Base-by-base conservation (phyloP, 2,113 vertebrate species). In the Origma solitaria region DNA sequence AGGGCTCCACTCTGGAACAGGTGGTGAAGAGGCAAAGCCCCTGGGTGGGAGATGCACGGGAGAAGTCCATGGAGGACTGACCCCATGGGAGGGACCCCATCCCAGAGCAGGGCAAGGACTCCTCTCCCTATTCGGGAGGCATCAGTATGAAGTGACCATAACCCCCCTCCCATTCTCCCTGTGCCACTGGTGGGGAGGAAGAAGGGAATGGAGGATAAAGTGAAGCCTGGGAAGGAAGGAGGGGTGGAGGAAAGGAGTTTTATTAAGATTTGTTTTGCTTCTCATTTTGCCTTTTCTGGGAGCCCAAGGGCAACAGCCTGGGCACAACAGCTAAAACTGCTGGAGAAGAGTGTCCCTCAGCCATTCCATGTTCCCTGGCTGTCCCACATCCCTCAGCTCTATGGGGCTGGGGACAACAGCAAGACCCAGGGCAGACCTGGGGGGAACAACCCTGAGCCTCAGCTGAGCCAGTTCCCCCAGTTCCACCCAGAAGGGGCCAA, bases 341-440 rank as follows among this genome's bases (percentile, higher is more conserved):
- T 51, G 45, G 31, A 60, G 20, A 35, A 13, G 37, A 51, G 25
- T 16, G 13, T 47, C 56, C 16, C 16, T 44, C 0, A 2, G 37
- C 66, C 9, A 14, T n/a, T 47, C 31, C 31, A 13, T 13, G 12
- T 42, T 30, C 53, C 44, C 35, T 49, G 30, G 33, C 15, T 14
- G 11, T 69, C 24, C 30, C 1, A 0, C 28, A 31, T 42, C 24
- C 19, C 30, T 50, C 0, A 0, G 31, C 12, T 70, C 65, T 19
- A 1, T 70, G 54, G 15, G 35, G 30, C 24, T 23, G 9, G 35
- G 47, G 30, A 14, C 35, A 40, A 30, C 35, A 69, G 35, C 0
- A 0, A 82, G 35, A 60, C 30, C 65, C 15, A 22, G 9, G 30
- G 44, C 1, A 2, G 79, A 53, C 42, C 22, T 68, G n/a, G 9